Conservation (phyloP, 2,113 vertebrate genomes). For the Coracopsis vasa region DNA sequence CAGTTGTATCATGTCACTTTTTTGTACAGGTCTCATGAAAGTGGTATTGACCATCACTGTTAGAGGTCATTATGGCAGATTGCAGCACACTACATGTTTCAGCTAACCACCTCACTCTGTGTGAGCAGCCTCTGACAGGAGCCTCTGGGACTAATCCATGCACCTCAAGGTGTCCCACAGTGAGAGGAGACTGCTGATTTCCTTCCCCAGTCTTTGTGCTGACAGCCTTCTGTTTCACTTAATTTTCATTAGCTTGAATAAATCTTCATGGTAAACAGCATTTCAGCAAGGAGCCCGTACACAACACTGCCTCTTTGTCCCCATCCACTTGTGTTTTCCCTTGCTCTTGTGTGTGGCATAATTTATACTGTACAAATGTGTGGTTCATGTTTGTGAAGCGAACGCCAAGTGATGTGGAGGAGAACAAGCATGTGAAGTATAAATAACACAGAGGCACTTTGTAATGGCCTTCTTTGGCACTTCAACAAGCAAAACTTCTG, state of each 20-base stretch:
- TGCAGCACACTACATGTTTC: not conserved
- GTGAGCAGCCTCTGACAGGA: not conserved
- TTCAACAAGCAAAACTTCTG: conserved; percentile 38
- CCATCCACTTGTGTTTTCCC: not conserved
- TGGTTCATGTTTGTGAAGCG: conserved; percentile 25
- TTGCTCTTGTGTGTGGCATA: not conserved
- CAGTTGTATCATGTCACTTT: not conserved
- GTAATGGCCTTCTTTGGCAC: conserved; percentile 13
- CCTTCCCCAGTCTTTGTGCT: not conserved
- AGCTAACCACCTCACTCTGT: not conserved
- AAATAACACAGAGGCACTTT: conserved; percentile 37
- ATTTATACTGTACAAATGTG: conserved; percentile 29
- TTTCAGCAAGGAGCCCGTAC: not conserved
- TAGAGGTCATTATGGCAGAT: not conserved
- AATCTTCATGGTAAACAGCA: not conserved
- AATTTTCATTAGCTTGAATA: conserved; percentile 12
- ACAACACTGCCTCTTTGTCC: conserved; percentile 4
- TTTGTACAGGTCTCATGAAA: not conserved
- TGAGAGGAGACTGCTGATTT: not conserved
- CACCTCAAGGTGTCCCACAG: not conserved
- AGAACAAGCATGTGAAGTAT: conserved; percentile 21
- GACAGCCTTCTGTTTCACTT: not conserved
- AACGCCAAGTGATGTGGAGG: conserved; percentile 9
- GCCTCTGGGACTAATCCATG: not conserved
- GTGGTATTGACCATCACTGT: not conserved